phyloP scores from a whole-genome alignment of 2,888 invertebrate species.

The Saturnia japonica region DNA sequence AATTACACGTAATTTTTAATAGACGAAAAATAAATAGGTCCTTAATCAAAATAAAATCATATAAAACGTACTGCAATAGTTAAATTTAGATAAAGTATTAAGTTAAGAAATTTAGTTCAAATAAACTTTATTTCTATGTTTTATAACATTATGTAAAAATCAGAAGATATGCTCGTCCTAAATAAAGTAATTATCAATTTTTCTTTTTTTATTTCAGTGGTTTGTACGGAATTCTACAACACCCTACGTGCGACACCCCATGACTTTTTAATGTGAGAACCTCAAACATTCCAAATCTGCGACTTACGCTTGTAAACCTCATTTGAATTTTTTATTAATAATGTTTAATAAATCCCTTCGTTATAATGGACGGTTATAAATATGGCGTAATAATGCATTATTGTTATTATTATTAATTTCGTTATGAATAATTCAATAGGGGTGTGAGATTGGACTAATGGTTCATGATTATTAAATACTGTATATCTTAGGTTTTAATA shows the following conservation, averaged over 20 bases:
- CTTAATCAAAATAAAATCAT: neutral
- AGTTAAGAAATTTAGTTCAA: neutral
- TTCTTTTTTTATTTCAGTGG: neutral
- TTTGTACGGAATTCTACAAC: constrained; percentile 15
- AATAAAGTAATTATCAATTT: too few relatives aligned
- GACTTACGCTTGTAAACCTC: constrained; percentile 68
- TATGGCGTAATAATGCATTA: constrained; percentile 51
- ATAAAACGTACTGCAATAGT: neutral
- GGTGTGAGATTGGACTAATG: constrained; percentile 31
- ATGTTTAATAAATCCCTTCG: constrained; percentile 50
- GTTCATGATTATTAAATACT: constrained; percentile 17
- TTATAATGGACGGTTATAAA: constrained; percentile 54
- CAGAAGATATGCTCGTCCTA: too few relatives aligned
- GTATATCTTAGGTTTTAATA: neutral
- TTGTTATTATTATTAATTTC: constrained; percentile 75
- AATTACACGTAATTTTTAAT: too few relatives aligned
- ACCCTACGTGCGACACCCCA: constrained; percentile 7
- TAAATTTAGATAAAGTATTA: neutral
- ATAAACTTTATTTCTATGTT: neutral
- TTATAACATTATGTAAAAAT: neutral
- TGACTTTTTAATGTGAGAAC: constrained; percentile 63
- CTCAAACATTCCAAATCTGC: constrained; percentile 67
- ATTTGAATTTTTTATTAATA: constrained; percentile 81
- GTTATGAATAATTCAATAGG: constrained; percentile 71
- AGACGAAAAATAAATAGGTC: neutral